Base-by-base conservation (phyloP, 23 tunicate species). In the Styela plicata region DNA sequence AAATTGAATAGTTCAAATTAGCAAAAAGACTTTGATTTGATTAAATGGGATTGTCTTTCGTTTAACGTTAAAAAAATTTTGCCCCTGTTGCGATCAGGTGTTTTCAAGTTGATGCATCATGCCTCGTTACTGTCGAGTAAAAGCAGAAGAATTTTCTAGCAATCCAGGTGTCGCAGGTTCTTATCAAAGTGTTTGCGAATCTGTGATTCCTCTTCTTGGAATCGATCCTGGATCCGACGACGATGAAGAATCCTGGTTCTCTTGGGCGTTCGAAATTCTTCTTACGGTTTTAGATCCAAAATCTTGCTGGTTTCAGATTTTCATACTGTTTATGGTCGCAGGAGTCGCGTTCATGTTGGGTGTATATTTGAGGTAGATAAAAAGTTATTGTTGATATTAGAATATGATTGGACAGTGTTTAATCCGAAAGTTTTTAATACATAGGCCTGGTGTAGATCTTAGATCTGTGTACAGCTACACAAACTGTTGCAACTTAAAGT, bases 61-160 rank as follows among this genome's bases (percentile, higher is more conserved):
- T n/a, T n/a, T n/a, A n/a, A n/a, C n/a, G n/a, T n/a, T n/a, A n/a
- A n/a, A n/a, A n/a, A n/a, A n/a, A 44, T 5, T 44, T 44, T 44
- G 57, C 57, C 57, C 57, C 57, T 44, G 57, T 7, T 44, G 10
- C 57, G 57, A 7, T 44, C 57, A 44, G 57, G 57, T 44, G 57
- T 44, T 7, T 44, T 44, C 13, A 13, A 13, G 57, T n/a, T 44
- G 13, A 44, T 7, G 57, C 57, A 44, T 44, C 57, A 92, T 92
- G 97, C 97, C 97, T 2, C 74, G 89, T 31, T 92, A 86, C 34
- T 92, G 97, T 71, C 82, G 66, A 92, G 92, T 74, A 31, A 87
- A 87, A 68, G 88, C 89, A 27, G 77, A 52, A 67, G 86, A 36
- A 57, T 92, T 92, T 84, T 80, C 97, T 1, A 88, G 79, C 3